Evolutionary conservation across 1,140 invertebrate genomes (phyloP), one percentile per base, ranked within the genome.

Genomic region (Gerris buenoi): DNA sequence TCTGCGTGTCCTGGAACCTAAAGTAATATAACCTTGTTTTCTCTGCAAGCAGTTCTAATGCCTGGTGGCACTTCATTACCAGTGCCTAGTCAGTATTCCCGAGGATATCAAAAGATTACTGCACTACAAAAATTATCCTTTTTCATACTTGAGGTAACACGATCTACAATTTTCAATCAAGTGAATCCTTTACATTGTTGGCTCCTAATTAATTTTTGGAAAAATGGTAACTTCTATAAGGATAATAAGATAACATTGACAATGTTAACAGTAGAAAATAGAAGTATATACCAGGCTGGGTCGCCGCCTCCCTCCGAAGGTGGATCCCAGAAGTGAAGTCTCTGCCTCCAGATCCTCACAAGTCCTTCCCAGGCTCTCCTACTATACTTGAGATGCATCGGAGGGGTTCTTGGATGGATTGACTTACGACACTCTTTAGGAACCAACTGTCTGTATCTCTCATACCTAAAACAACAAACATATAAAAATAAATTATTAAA

Each of bases 351-450:
- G 61, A 89, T 81, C 77, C 86, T 89, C 0, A 97, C 85, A 70
- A 93, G 81, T 15, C 85, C 86, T 76, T 97, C 94, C 86, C 91
- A 97, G 10, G 88, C 92, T 72, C 93, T 81, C 60, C 94, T 81
- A 73, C 90, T 94, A 77, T 93, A 94, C 76, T 93, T 93, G 46
- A 84, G 74, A 76, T 85, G 82, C 76, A 93, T 95, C 69, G 91
- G 87, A 0, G 94, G 94, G 22, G 93, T 96, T 72, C 83, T 83
- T 15, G 93, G 93, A 80, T 95, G 86, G 15, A 85, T 82, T 64
- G 81, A 82, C 27, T 78, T 79, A 28, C 92, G 81, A 70, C 85
- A 74, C 25, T 83, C 74, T 89, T 83, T 87, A 64, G 90, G 89
- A 57, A 95, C 81, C 69, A 80, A 70, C 72, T 83, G 78, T 1